A percentile compares a stretch with the other conserved stretches of the same genome.
Evolutionary conservation across 2,797 vertebrate genomes (phyloP).

Genomic region (Clarias fuscus): DNA sequence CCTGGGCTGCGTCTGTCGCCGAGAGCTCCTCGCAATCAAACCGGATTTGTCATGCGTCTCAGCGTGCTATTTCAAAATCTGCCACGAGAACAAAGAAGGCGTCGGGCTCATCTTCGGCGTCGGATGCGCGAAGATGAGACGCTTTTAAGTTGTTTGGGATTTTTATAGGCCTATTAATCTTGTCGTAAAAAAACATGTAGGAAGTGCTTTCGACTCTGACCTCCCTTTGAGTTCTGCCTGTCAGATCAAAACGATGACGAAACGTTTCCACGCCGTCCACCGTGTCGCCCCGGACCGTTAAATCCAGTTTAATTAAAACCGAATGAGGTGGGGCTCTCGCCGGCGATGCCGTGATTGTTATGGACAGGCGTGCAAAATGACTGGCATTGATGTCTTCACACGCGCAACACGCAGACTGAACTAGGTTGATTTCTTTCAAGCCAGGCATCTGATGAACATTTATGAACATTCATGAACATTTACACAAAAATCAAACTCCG

Average conservation of each 20-base stretch:
- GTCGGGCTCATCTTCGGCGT: constrained; percentile 64
- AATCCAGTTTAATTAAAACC: constrained; percentile 71
- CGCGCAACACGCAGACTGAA: background rate
- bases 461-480: constrained; percentile 34
- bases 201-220: constrained; percentile 26
- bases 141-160: constrained; percentile 66
- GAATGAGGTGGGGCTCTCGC: constrained; percentile 65
- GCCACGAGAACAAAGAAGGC: constrained; percentile 63
- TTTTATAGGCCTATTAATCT: constrained; percentile 75
- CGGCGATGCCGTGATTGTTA: constrained; percentile 63
- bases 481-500: constrained; percentile 43
- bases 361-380: constrained; percentile 64
- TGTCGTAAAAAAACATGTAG: constrained; percentile 70
- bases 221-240: constrained; percentile 21
- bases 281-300: constrained; percentile 62
- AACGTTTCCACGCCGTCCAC: constrained; percentile 55
- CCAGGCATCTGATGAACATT: constrained; percentile 13
- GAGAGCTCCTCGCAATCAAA: constrained; percentile 47
- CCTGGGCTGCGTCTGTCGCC: background rate
- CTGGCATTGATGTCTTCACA: constrained; percentile 47
- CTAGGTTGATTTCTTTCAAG: background rate
- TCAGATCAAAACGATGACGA: constrained; percentile 31
- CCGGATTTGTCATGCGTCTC: constrained; percentile 72
- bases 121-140: constrained; percentile 60
- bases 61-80: constrained; percentile 67